These are phyloP conservation scores for Cheirogaleus major DNA, from an alignment of 2,797 vertebrate species.

Conservation along the genomic window DNA sequence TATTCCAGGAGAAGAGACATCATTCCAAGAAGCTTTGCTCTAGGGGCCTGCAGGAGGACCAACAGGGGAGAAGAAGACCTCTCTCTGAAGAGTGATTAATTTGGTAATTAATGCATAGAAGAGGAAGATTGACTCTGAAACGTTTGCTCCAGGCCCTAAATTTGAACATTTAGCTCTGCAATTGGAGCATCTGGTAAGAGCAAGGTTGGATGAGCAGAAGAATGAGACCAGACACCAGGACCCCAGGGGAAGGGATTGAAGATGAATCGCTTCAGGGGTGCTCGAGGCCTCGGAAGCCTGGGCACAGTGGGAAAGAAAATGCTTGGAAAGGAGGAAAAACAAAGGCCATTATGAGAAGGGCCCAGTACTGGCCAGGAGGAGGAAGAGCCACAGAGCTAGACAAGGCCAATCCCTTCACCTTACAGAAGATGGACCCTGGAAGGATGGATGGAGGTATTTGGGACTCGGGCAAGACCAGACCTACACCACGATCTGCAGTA, in stretches of 20 bases:
- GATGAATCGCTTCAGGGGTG: background rate
- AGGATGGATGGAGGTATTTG: background rate
- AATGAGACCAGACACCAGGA: background rate
- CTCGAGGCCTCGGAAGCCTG: background rate
- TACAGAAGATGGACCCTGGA: background rate
- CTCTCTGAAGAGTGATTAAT: slow-evolving; percentile 46
- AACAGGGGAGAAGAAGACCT: background rate
- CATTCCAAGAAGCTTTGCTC: background rate
- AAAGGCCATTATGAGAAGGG: background rate
- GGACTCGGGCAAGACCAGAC: background rate
- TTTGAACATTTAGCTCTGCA: background rate
- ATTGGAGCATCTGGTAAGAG: background rate
- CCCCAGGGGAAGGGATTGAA: background rate
- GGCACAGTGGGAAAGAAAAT: background rate
- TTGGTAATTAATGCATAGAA: slow-evolving; percentile 27
- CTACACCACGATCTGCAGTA: accelerated
- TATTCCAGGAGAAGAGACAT: background rate
- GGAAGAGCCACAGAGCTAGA: background rate
- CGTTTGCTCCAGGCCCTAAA: slow-evolving; percentile 52
- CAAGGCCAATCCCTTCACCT: background rate
- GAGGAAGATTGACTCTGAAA: background rate
- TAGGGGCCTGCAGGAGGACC: background rate
- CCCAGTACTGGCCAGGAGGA: background rate
- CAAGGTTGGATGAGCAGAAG: background rate
- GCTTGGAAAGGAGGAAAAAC: background rate